Evolutionary conservation across 1,140 invertebrate species (phyloP).

Genomic region (Drosophila erecta): DNA sequence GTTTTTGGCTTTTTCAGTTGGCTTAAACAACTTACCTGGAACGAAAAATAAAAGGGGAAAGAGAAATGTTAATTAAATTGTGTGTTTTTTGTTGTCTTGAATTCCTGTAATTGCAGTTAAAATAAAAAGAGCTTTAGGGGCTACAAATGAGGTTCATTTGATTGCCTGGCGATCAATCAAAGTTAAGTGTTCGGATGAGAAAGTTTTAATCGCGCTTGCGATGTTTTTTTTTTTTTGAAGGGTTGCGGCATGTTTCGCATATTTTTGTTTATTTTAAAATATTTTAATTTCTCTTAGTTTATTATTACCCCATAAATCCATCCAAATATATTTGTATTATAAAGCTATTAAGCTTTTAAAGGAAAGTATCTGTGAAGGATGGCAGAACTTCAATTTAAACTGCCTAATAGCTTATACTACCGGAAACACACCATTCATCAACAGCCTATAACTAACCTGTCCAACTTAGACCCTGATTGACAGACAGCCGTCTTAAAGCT

Average conservation of each 20-base stretch:
- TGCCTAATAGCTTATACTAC: not conserved
- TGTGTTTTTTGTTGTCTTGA: constrained; percentile 33
- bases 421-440: constrained; percentile 18
- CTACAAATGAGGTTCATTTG: constrained; percentile 38
- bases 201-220: constrained; percentile 26
- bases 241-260: not conserved
- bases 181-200: constrained; percentile 34
- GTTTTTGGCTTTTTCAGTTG: constrained; percentile 24
- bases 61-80: constrained; percentile 77
- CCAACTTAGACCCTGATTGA: constrained; percentile 14
- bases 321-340: too few species aligned
- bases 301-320: too few species aligned
- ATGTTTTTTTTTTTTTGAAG: constrained; percentile 9
- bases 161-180: constrained; percentile 39
- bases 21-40: constrained; percentile 66
- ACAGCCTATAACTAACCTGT: constrained; percentile 32
- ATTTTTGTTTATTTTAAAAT: not conserved
- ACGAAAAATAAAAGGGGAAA: constrained; percentile 37
- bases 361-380: too few species aligned
- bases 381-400: too few species aligned
- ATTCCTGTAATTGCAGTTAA: constrained; percentile 46
- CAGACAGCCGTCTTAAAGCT: constrained; percentile 25
- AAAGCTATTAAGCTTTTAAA: too few species aligned
- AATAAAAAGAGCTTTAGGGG: constrained; percentile 23
- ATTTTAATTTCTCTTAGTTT: constrained; percentile 1